These are phyloP conservation scores for Oreotrochilus melanogaster DNA, from an alignment of 2,113 vertebrate species.

Conservation along the genomic window DNA sequence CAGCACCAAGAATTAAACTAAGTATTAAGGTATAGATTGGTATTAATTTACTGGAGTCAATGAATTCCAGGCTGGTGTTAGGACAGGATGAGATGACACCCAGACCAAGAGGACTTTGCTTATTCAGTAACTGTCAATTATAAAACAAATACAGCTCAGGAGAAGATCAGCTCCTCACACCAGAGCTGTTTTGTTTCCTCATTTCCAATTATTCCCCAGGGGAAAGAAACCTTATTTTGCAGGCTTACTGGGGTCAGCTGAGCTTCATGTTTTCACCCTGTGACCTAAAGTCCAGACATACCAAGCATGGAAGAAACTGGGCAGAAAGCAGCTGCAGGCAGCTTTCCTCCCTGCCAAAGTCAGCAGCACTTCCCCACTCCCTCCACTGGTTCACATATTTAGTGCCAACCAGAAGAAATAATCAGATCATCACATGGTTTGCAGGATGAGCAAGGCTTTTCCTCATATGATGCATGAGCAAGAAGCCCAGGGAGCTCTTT, in stretches of 20 bases:
- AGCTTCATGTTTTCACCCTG: neutral
- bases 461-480: neutral
- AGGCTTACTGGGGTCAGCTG: neutral
- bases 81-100: neutral
- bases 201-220: neutral
- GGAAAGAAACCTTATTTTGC: neutral
- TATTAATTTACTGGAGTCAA: neutral
- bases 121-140: neutral
- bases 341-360: neutral
- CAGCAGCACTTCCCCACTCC: slow-evolving; percentile 11
- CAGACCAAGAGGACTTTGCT: neutral
- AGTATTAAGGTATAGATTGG: neutral
- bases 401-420: slow-evolving; percentile 23
- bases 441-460: neutral
- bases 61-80: neutral
- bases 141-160: neutral
- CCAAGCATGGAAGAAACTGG: neutral
- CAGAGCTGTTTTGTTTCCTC: neutral
- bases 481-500: fast-evolving
- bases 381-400: neutral
- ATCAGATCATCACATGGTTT: neutral
- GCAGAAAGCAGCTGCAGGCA: slow-evolving; percentile 30
- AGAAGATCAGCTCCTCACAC: neutral
- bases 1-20: neutral
- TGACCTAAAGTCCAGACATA: slow-evolving; percentile 43